Evolutionary conservation across 1,140 invertebrate genomes (phyloP), one percentile per base, ranked within the genome.

Genomic region (Drosophila pachea): DNA sequence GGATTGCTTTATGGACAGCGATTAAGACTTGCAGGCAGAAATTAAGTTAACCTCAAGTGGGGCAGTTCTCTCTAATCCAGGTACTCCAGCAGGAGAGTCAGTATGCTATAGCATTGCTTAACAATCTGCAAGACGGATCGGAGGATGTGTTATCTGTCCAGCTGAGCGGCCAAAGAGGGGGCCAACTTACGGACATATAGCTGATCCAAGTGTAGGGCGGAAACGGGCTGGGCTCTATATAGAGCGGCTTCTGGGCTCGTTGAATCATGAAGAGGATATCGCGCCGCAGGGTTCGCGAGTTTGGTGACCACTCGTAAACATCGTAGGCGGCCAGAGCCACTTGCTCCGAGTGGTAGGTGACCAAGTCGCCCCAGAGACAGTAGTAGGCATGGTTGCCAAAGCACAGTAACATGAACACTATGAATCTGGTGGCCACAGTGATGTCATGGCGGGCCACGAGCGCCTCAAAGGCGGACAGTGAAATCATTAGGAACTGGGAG

Each of bases 31-130:
- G 3, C 40, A 55, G 62, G 14, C 53, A 33, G 31, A 49, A 58
- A 42, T 65, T 33, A 58, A 14, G 9, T 40, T 22, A 16, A 14
- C 22, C 36, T 58, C 14, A 42, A 9, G 56, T 32, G 12, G 16
- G 29, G 2, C 8, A 29, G 9, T 50, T 8, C 42, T n/a, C 29
- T 45, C 12, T 72, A 77, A 7, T 82, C 71, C 56, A 82, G 36
- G 2, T 54, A 68, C 48, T 82, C 64, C 6, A 82, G 5, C 50
- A 82, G 32, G 4, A 82, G 2, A 2, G 77, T 82, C 7, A 81
- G 7, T 45, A 81, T 71, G 40, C 66, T 74, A 40, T 82, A 81
- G 50, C 78, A 76, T 32, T 81, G 78, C 6, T 77, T 77, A 0
- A 82, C 40, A 49, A 77, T 67, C 78, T 81, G 47, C 5, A 43